phyloP scores from a whole-genome alignment of 2,113 vertebrate genomes.

The Ciconia maguari region DNA sequence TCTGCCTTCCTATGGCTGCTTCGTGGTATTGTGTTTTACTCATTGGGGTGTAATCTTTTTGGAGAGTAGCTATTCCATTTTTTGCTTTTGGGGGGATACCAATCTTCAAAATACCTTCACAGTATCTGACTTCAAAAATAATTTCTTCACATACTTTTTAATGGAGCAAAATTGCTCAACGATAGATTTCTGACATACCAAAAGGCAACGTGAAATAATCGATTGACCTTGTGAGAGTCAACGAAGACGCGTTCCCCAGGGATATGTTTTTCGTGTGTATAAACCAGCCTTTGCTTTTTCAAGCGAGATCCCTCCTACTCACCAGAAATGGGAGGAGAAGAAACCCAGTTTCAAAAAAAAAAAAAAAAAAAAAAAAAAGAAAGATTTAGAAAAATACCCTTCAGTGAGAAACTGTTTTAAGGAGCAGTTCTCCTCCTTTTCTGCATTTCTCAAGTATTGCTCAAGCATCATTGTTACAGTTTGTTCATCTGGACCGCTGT shows the following conservation, averaged over 20 bases:
- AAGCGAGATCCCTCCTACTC: not conserved
- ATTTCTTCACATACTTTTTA: not conserved
- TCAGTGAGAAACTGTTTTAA: not conserved
- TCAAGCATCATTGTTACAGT: slow-evolving; percentile 47
- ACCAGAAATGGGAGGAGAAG: not conserved
- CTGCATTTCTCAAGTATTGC: slow-evolving; percentile 47
- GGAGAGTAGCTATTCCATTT: not conserved
- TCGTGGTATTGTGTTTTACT: not conserved
- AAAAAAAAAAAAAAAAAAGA: too few relatives aligned
- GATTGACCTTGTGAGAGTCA: not conserved
- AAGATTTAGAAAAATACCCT: not conserved
- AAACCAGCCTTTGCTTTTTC: not conserved
- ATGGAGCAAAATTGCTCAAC: not conserved
- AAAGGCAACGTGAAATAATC: not conserved
- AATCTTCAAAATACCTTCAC: not conserved
- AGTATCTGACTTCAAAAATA: not conserved
- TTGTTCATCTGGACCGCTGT: slow-evolving; percentile 17
- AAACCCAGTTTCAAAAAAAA: not conserved
- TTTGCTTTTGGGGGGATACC: not conserved
- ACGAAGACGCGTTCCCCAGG: not conserved
- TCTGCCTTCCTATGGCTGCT: not conserved
- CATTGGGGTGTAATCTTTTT: not conserved
- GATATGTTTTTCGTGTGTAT: not conserved
- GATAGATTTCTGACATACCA: not conserved
- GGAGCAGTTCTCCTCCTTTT: not conserved